Conservation (phyloP, 2,113 vertebrate species). For the Peromyscus californicus region DNA sequence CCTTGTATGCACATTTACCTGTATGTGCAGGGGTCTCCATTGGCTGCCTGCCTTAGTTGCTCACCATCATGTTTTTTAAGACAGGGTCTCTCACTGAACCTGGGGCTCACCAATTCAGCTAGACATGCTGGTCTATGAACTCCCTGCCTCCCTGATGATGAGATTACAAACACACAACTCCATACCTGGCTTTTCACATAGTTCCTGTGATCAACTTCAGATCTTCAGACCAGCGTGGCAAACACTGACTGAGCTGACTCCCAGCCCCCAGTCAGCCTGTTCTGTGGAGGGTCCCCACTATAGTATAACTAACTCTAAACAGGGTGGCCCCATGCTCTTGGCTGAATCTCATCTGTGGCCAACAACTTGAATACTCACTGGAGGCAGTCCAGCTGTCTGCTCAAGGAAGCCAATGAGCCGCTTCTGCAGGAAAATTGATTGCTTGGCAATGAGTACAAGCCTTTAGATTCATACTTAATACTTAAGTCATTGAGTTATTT, state of each 20-base stretch:
- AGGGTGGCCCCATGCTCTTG: rapidly evolving
- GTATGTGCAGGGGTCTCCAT: not conserved
- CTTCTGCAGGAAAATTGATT: conserved; percentile 26
- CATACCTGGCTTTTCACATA: not conserved
- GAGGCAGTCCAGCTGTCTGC: not conserved
- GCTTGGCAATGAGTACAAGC: rapidly evolving
- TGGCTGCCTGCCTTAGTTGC: not conserved
- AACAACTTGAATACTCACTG: not conserved
- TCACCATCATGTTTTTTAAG: not conserved
- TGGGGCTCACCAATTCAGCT: not conserved
- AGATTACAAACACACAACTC: not conserved
- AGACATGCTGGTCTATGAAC: not conserved
- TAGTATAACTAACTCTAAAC: not conserved
- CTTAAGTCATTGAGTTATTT: not conserved
- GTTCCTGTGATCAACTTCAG: not conserved
- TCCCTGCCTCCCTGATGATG: not conserved
- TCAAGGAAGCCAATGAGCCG: not conserved
- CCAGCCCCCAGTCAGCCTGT: not conserved
- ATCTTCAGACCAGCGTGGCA: not conserved
- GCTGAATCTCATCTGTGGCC: not conserved
- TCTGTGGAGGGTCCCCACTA: too few species aligned
- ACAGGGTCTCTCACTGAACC: not conserved
- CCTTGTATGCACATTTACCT: not conserved
- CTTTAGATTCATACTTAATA: not conserved
- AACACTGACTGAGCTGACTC: too few species aligned